phyloP scores from a whole-genome alignment of 1,140 invertebrate genomes.

The Sitobion miscanthi region DNA sequence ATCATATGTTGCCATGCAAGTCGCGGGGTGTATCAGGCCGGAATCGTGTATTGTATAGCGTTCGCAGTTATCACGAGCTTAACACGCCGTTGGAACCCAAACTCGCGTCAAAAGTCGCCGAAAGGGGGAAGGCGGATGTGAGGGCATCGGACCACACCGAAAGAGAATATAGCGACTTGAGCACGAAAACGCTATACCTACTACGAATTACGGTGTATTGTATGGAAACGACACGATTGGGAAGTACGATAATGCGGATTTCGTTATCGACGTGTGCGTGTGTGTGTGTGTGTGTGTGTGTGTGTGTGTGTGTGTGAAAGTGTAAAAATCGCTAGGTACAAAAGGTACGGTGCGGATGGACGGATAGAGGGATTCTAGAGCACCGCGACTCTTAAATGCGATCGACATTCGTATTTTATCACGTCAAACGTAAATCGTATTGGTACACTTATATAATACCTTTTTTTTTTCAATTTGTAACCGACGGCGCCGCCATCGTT shows the following conservation, averaged over 20 bases:
- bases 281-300: background rate
- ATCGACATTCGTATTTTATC: background rate
- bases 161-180: background rate
- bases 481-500: too few relatives aligned
- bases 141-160: background rate
- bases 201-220: background rate
- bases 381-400: background rate
- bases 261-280: background rate
- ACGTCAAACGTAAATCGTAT: background rate
- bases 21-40: background rate
- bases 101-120: background rate
- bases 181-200: background rate
- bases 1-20: background rate
- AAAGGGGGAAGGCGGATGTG: background rate
- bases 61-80: conserved; percentile 5
- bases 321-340: background rate
- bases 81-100: background rate
- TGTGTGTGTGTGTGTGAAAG: background rate
- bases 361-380: background rate
- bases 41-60: background rate
- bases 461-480: too few relatives aligned
- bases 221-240: background rate
- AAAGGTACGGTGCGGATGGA: background rate
- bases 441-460: background rate
- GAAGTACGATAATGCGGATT: background rate